Base-by-base conservation (phyloP, 2,888 invertebrate genomes). In the Oasisia sp. region DNA sequence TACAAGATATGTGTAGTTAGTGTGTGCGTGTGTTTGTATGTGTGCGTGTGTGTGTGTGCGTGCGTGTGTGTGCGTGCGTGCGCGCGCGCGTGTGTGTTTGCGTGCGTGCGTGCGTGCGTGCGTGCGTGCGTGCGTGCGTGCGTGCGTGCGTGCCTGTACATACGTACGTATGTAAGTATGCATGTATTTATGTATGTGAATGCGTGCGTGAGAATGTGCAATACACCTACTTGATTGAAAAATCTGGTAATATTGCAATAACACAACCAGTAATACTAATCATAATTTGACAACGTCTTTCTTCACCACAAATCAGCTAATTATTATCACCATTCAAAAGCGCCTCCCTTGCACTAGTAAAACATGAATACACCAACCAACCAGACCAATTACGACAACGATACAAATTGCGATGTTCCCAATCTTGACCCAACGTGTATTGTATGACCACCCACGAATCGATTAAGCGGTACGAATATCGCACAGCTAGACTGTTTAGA, bases 111-210 rank as follows among this genome's bases (percentile, higher is more conserved):
- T 32, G 32, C 5, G 3, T 32, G 32, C 50, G n/a, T n/a, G 58
- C 56, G 91, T 91, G 74, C 56, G 91, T 89, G 58, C 91, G 89
- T 92, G 50, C 92, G 92, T 91, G 32, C 92, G 91, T 91, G 32
- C 44, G 32, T 45, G 90, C 19, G 90, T 44, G 44, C 44, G 90
- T n/a, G 90, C 44, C 90, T 38, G 45, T 27, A 90, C 38, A 44
- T 45, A 89, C 45, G 50, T 12, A 92, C 45, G 11, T 50, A 92
- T 50, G 12, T 90, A 91, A 32, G 32, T 56, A 91, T 50, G 32
- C 32, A 92, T 90, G 32, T 56, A 92, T n/a, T n/a, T 38, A 38
- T 38, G 38, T 38, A 4, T 38, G 38, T 38, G 38, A 38, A 38
- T 38, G 38, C 38, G 38, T 38, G 38, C 38, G 38, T 38, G 38